A percentile compares a stretch with the other conserved stretches of the same genome.
Evolutionary conservation across 2,797 vertebrate species (phyloP).

Genomic region (Gymnoscopelus microlampas): DNA sequence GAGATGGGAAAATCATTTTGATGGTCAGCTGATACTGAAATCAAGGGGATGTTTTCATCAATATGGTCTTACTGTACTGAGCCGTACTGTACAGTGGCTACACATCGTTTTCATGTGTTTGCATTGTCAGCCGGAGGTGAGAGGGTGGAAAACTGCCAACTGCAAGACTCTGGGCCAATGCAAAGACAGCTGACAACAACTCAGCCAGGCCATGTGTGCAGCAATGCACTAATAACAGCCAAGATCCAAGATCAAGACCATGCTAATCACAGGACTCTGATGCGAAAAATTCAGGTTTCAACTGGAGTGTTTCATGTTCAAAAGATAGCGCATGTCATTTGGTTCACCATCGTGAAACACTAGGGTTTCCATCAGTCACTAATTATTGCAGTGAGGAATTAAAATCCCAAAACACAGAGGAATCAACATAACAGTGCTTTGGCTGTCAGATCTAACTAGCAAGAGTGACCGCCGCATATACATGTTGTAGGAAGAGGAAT

Average conservation of each 20-base stretch:
- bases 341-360: conserved; percentile 74
- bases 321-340: conserved; percentile 76
- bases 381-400: conserved; percentile 79
- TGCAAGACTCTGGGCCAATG: conserved; percentile 67
- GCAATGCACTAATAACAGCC: conserved; percentile 68
- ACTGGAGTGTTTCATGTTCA: conserved; percentile 75
- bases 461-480: conserved; percentile 73
- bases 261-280: conserved; percentile 76
- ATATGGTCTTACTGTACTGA: conserved; percentile 58
- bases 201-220: conserved; percentile 56
- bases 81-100: conserved; percentile 77
- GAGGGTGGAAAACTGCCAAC: conserved; percentile 79
- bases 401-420: conserved; percentile 84
- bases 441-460: conserved; percentile 79
- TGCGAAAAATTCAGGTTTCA: conserved; percentile 82
- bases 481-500: conserved; percentile 64
- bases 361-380: conserved; percentile 78
- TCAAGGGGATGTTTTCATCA: conserved; percentile 33
- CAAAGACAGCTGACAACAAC: conserved; percentile 77
- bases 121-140: conserved; percentile 79
- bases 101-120: conserved; percentile 80
- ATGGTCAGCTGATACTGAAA: conserved; percentile 42
- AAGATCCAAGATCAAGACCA: conserved; percentile 77
- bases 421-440: conserved; percentile 69
- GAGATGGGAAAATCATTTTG: conserved; percentile 20